Percentiles rank a stretch among this genome's conserved stretches.
These are phyloP conservation scores for Hipposideros larvatus DNA, from an alignment of 2,797 vertebrate genomes.

Conservation along the genomic window DNA sequence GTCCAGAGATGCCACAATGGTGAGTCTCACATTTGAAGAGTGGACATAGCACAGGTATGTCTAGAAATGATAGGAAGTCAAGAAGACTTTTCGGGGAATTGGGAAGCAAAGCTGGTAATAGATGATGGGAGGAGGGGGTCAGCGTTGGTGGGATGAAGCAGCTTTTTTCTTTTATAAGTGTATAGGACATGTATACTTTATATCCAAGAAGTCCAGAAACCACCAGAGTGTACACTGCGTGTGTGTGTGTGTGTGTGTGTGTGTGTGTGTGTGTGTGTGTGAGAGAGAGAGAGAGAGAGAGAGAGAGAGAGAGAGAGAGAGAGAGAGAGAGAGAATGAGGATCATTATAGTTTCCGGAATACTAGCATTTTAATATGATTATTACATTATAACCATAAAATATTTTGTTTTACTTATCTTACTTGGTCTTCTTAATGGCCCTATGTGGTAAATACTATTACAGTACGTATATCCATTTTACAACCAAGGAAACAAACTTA, in stretches of 20 bases:
- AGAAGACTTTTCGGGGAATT: background rate
- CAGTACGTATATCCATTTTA: background rate
- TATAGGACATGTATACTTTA: background rate
- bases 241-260: background rate
- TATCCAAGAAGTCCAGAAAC: background rate
- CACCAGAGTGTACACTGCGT: background rate
- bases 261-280: background rate
- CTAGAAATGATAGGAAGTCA: background rate
- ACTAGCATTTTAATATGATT: background rate
- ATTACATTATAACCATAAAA: background rate
- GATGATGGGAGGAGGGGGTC: background rate
- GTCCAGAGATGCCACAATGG: background rate
- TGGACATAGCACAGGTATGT: background rate
- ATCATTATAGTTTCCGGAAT: background rate
- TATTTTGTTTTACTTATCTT: background rate
- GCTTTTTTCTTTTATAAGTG: background rate
- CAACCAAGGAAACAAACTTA: constrained; percentile 30
- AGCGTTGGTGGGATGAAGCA: background rate
- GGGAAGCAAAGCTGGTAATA: background rate
- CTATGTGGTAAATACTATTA: background rate
- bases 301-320: too few relatives aligned
- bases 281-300: too few relatives aligned
- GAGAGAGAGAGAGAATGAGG: background rate
- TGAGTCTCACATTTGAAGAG: background rate
- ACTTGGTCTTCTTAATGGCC: background rate